Base-by-base conservation (phyloP, 2,888 invertebrate species). In the Invenusta paracnida region DNA sequence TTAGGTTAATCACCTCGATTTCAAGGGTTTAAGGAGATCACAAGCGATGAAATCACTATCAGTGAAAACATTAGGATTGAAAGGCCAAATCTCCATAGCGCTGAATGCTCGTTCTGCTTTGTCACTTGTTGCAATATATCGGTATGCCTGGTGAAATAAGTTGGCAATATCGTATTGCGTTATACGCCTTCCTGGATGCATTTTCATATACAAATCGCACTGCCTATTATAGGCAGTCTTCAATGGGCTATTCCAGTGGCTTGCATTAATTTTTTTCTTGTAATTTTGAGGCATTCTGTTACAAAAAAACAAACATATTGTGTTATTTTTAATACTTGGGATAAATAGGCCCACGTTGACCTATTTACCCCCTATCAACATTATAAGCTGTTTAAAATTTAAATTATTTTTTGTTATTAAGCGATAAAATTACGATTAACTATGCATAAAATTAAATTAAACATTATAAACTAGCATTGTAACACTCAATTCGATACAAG, bases 361-460 rank as follows among this genome's bases (percentile, higher is more conserved):
- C 48, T 48, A 48, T 48, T 48, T 48, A 48, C 5, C 48, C 48
- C 5, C 17, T 11, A 48, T 48, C 11, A 48, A 48, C 5, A 48
- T 48, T n/a, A n/a, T n/a, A n/a, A n/a, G 17, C 17, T 48, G 11
- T 11, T 48, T 11, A 48, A 48, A 48, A 48, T 48, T 5, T 48
- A 5, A 5, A 48, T 48, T 48, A 48, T 48, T 11, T n/a, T n/a
- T 73, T 73, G 23, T 73, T 73, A 73, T 23, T 73, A 13, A 73
- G 73, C 73, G 73, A 73, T 73, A 73, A 13, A 73, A 73, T 73
- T 73, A 73, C 73, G 73, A 73, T 73, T 73, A 73, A 73, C 23
- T 5, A 73, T 73, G 27, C 5, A 73, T 73, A 73, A 73, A 73
- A 73, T 23, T 13, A 73, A 73, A 5, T 73, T 73, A 25, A 11